phyloP scores from a whole-genome alignment of 2,888 invertebrate species.

The Octodonta nipae region DNA sequence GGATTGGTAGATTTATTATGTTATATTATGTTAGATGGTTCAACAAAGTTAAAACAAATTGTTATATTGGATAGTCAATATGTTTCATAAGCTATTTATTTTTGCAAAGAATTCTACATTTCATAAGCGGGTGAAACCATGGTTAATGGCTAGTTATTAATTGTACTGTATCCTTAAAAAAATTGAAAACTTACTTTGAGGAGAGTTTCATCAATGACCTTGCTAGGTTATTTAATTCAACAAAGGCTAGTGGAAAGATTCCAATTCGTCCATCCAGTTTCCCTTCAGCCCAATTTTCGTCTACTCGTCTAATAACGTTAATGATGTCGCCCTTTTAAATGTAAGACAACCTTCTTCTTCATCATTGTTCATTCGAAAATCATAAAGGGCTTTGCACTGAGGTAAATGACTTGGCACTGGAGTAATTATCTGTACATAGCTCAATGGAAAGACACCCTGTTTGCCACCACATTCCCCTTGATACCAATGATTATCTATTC shows the following conservation, averaged over 20 bases:
- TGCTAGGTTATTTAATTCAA: constrained; percentile 78
- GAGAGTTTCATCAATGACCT: constrained; percentile 63
- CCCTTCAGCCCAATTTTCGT: constrained; percentile 88
- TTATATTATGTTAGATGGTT: too few relatives aligned
- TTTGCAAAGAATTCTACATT: too few relatives aligned
- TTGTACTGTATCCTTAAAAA: too few relatives aligned
- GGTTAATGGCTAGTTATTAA: too few relatives aligned
- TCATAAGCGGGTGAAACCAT: too few relatives aligned
- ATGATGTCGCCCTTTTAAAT: constrained; percentile 81
- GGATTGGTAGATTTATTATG: too few relatives aligned
- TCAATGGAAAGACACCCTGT: constrained; percentile 71
- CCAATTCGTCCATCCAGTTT: constrained; percentile 68
- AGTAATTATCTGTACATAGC: constrained; percentile 69
- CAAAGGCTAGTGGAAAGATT: constrained; percentile 82
- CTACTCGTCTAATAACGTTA: constrained; percentile 71
- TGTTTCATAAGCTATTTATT: too few relatives aligned
- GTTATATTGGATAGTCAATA: too few relatives aligned
- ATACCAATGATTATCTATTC: constrained; percentile 76
- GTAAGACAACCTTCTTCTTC: constrained; percentile 85
- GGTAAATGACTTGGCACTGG: constrained; percentile 68
- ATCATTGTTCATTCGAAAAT: constrained; percentile 78
- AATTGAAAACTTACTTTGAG: constrained; percentile 47
- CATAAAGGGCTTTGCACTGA: constrained; percentile 78
- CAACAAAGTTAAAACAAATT: too few relatives aligned
- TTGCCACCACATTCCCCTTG: constrained; percentile 68